phyloP scores from a whole-genome alignment of 2,888 invertebrate species.

The Leuctra nigra region DNA sequence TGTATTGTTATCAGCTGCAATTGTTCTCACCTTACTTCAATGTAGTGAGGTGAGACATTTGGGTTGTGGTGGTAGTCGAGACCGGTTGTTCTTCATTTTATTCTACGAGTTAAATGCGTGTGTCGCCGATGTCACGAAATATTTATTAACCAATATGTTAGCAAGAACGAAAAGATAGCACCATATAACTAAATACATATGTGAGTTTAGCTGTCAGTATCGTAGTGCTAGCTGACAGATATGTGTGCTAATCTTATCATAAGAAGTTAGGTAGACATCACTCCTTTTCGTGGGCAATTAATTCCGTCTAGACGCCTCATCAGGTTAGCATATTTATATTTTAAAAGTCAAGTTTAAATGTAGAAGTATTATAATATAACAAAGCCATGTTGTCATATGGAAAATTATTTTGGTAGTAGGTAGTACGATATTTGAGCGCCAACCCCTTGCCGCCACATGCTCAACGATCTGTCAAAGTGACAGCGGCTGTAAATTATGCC shows the following conservation, averaged over 20 bases:
- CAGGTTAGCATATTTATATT: too few species aligned
- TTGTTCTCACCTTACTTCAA: not conserved
- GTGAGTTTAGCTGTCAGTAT: conserved; percentile 12
- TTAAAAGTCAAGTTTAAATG: too few species aligned
- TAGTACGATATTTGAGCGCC: not conserved
- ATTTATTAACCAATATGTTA: conserved; percentile 25
- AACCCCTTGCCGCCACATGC: not conserved
- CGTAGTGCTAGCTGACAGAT: conserved; percentile 8
- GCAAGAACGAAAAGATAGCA: conserved; percentile 27
- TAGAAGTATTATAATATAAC: too few species aligned
- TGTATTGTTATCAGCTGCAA: not conserved
- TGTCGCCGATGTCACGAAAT: conserved; percentile 23
- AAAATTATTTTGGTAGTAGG: too few species aligned
- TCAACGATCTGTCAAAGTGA: too few species aligned
- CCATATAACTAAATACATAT: not conserved
- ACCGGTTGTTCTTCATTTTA: conserved; percentile 19
- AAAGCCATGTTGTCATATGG: too few species aligned
- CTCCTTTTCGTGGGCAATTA: too few species aligned
- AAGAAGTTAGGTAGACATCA: too few species aligned
- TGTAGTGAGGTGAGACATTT: conserved; percentile 25
- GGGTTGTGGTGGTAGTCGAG: conserved; percentile 26
- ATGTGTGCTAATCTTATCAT: conserved; percentile 13
- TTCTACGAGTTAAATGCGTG: conserved; percentile 23
- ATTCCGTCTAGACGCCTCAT: too few species aligned
- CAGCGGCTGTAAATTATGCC: too few species aligned